Percentiles rank a stretch among this genome's conserved stretches.
phyloP scores from a whole-genome alignment of 2,797 vertebrate genomes.

The Hemitrygon akajei region DNA sequence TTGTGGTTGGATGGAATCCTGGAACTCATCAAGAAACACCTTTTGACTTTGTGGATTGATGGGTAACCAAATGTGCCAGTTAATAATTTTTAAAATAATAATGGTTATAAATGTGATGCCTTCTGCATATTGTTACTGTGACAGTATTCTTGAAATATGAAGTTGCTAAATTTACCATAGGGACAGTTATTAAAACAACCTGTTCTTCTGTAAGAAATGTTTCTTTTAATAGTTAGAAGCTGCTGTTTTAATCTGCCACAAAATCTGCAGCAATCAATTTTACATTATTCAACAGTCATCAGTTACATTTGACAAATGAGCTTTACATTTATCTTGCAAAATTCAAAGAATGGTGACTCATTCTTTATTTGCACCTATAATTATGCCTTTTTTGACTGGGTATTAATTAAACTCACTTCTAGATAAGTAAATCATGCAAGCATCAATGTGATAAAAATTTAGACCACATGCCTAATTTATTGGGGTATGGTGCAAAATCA shows the following conservation, averaged over 20 bases:
- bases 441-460: not conserved
- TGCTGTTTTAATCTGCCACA: too few species aligned
- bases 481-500: too few species aligned
- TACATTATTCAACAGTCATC: not conserved
- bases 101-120: not conserved
- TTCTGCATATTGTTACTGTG: not conserved
- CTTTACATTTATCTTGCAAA: not conserved
- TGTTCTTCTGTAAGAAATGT: not conserved
- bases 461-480: not conserved
- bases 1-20: slow-evolving; percentile 91
- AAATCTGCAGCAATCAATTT: not conserved
- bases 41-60: slow-evolving; percentile 92
- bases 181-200: not conserved
- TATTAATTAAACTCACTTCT: not conserved
- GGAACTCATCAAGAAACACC: slow-evolving; percentile 92
- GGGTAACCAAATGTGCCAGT: slow-evolving; percentile 63
- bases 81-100: not conserved
- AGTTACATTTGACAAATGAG: not conserved
- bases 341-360: not conserved
- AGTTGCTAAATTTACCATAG: not conserved
- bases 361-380: not conserved
- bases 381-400: not conserved
- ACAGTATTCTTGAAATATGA: not conserved
- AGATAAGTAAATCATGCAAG: not conserved
- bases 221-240: too few species aligned